These are phyloP conservation scores for Aphelinus atriplicis DNA, from an alignment of 1,140 invertebrate genomes.

Conservation along the genomic window DNA sequence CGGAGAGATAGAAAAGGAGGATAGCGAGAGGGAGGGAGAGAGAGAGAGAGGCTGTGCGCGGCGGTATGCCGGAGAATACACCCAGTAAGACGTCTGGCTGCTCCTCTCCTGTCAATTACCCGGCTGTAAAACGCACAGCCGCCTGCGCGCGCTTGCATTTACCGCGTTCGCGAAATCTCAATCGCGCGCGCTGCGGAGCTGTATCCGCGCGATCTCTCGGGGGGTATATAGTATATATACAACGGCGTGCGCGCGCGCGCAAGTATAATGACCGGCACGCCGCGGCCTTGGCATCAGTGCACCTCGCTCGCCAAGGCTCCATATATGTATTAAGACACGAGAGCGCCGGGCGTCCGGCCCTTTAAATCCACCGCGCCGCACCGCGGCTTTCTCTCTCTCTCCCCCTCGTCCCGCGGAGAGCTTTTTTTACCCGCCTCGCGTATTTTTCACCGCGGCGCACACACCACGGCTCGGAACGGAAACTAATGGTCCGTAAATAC, in stretches of 20 bases:
- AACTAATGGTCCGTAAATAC: constrained; percentile 28
- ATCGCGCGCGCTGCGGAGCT: not conserved
- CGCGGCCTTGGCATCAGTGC: too few relatives aligned
- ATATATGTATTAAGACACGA: too few relatives aligned
- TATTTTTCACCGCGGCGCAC: not conserved
- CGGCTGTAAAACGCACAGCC: not conserved
- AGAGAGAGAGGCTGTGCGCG: too few relatives aligned
- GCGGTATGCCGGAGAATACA: too few relatives aligned
- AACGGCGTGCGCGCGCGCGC: too few relatives aligned
- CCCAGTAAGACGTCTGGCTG: constrained; percentile 6
- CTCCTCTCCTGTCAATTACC: constrained; percentile 4
- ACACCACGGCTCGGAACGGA: not conserved
- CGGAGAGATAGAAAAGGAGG: too few relatives aligned
- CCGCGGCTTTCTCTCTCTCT: not conserved
- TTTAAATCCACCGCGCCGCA: constrained; percentile 14
- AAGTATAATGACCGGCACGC: too few relatives aligned
- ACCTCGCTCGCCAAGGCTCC: too few relatives aligned
- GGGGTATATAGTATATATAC: too few relatives aligned
- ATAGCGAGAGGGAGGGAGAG: too few relatives aligned
- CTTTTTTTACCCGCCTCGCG: not conserved
- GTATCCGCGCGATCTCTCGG: not conserved
- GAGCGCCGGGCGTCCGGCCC: constrained; percentile 8
- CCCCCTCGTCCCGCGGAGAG: not conserved
- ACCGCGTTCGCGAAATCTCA: constrained; percentile 18
- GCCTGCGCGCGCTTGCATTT: not conserved